Conservation (phyloP, 2,797 vertebrate genomes). For the Alcedo quadribrachys region DNA sequence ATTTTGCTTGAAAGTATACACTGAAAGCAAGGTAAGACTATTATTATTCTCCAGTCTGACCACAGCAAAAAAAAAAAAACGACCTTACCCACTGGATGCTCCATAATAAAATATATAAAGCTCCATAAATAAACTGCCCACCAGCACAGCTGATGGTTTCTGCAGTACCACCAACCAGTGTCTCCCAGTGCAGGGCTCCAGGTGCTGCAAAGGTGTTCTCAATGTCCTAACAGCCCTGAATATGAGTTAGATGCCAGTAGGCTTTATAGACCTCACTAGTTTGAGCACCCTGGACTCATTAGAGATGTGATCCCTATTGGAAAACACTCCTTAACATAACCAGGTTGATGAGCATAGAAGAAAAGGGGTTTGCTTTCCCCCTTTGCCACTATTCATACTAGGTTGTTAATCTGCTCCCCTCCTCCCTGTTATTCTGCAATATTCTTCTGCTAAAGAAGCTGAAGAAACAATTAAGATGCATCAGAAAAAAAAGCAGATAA, state of each 20-base stretch:
- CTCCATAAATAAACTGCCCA: neutral
- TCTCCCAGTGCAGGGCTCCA: neutral
- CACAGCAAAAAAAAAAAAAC: neutral
- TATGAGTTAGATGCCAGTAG: neutral
- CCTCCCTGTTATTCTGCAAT: neutral
- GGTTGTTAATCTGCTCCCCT: neutral
- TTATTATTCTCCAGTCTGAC: neutral
- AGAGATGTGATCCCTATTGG: neutral
- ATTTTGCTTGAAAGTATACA: neutral
- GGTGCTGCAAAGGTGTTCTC: neutral
- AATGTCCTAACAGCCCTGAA: neutral
- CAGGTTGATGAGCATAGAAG: neutral
- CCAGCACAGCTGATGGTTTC: neutral
- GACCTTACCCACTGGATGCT: neutral
- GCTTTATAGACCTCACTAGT: neutral
- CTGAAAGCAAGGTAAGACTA: neutral
- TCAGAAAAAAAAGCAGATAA: conserved; percentile 30
- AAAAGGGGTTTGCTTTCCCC: neutral
- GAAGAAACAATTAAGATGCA: conserved; percentile 42
- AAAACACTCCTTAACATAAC: neutral
- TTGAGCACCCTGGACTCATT: neutral
- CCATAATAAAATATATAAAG: neutral
- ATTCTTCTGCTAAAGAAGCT: neutral
- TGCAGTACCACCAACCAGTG: neutral
- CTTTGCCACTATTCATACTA: neutral